phyloP scores from a whole-genome alignment of 2,113 vertebrate species.

The Rhabdornis inornatus region DNA sequence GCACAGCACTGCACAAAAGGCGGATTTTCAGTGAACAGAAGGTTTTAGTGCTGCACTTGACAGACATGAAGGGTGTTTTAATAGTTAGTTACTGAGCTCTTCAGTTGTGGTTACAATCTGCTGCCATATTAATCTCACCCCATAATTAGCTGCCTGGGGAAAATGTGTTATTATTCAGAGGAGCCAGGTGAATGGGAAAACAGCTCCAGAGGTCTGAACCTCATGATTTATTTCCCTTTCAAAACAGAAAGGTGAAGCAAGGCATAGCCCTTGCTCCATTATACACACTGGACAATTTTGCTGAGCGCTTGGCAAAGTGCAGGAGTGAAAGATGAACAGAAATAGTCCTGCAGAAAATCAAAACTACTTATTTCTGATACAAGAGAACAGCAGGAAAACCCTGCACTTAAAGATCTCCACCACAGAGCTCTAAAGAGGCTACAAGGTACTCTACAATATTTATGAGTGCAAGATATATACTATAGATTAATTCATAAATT shows the following conservation, averaged over 20 bases:
- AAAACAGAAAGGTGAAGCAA: not conserved
- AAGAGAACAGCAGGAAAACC: not conserved
- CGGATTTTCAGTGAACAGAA: not conserved
- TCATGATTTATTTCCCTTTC: not conserved
- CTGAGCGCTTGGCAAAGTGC: not conserved
- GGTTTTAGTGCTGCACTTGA: not conserved
- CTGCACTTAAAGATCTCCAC: conserved; percentile 6
- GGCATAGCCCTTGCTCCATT: not conserved
- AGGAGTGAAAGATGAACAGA: not conserved
- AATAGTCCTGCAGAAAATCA: not conserved
- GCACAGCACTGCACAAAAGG: not conserved
- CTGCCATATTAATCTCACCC: conserved; percentile 57
- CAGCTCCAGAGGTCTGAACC: not conserved
- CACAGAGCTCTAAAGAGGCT: not conserved
- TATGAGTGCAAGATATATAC: conserved; percentile 31
- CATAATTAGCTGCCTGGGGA: conserved; percentile 72
- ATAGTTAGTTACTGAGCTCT: conserved; percentile 39
- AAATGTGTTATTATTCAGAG: conserved; percentile 18
- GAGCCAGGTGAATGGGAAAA: conserved; percentile 45
- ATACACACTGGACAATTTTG: not conserved
- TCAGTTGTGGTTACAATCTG: conserved; percentile 34
- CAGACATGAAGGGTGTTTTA: not conserved
- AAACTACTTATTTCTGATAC: not conserved
- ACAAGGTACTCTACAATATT: conserved; percentile 36
- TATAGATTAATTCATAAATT: conserved; percentile 63